Evolutionary conservation across 35 echinoderm and acorn worm species (phyloP).

Genomic region (Ophiothrix spiculata): DNA sequence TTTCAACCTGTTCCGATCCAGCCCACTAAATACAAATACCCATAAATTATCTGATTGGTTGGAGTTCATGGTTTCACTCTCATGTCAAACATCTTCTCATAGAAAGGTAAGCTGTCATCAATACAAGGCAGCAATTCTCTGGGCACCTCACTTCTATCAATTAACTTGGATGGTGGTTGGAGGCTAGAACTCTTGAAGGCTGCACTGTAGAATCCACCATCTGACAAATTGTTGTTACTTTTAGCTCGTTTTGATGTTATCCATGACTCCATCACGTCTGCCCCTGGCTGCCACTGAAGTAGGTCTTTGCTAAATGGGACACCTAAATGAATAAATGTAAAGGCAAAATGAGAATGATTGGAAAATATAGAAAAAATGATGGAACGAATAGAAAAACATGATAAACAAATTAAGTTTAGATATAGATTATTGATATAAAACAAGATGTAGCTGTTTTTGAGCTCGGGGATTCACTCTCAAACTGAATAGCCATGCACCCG

Average conservation of each 20-base stretch:
- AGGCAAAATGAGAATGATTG: too few relatives aligned
- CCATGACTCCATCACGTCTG: background rate
- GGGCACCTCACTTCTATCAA: background rate
- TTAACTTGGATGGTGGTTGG: background rate
- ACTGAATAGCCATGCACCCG: too few relatives aligned
- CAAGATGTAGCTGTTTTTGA: too few relatives aligned
- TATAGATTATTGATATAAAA: too few relatives aligned
- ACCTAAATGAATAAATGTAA: too few relatives aligned
- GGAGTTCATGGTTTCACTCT: background rate
- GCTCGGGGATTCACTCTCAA: too few relatives aligned
- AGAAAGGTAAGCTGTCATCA: background rate
- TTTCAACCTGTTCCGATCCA: too few relatives aligned
- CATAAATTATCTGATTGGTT: too few relatives aligned
- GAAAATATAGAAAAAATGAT: too few relatives aligned
- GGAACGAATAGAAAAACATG: too few relatives aligned
- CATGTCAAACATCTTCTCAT: background rate
- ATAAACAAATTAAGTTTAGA: too few relatives aligned
- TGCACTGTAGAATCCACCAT: slow-evolving; percentile 1
- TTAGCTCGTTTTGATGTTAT: background rate
- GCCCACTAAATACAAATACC: too few relatives aligned
- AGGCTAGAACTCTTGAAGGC: background rate
- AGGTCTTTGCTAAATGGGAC: background rate
- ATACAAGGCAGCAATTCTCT: background rate
- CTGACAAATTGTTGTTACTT: background rate
- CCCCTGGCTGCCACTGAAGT: background rate